Conservation (phyloP, 1,140 invertebrate genomes). For the Sminthurinus signatus region DNA sequence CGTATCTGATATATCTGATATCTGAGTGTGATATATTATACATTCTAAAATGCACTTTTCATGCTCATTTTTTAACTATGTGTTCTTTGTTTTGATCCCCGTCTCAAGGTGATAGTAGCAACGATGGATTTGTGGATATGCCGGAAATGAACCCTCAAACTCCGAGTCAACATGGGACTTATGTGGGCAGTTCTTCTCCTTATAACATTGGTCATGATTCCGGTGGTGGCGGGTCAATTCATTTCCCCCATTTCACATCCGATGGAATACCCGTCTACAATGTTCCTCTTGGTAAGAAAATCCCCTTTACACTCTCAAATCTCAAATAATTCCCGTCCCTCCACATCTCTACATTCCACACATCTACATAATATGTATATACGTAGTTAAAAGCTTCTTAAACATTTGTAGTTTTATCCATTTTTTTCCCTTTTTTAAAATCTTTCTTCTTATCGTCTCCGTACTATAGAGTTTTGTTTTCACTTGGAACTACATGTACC, state of each 20-base stretch:
- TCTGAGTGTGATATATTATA: no score
- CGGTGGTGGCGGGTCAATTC: conserved; percentile 33
- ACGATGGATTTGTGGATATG: conserved; percentile 63
- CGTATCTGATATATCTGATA: no score
- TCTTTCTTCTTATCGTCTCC: no score
- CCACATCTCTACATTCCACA: neutral
- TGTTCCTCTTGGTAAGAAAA: conserved; percentile 60
- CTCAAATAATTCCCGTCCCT: neutral
- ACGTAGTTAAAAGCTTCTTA: neutral
- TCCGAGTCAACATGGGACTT: conserved; percentile 60
- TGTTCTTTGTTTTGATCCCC: neutral
- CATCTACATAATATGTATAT: neutral
- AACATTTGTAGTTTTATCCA: neutral
- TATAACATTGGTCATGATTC: conserved; percentile 50
- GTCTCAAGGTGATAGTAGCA: conserved; percentile 52
- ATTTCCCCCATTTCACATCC: conserved; percentile 50
- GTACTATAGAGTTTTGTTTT: no score
- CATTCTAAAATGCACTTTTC: neutral
- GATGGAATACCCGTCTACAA: conserved; percentile 54
- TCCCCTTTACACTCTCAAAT: neutral
- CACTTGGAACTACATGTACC: no score
- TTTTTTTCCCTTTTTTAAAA: neutral
- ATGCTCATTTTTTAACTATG: no score
- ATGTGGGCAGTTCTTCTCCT: conserved; percentile 67
- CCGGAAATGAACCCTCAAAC: conserved; percentile 38